Percentiles rank a stretch among this genome's conserved stretches.
phyloP scores from a whole-genome alignment of 2,888 invertebrate species.

The Alsophila aescularia region DNA sequence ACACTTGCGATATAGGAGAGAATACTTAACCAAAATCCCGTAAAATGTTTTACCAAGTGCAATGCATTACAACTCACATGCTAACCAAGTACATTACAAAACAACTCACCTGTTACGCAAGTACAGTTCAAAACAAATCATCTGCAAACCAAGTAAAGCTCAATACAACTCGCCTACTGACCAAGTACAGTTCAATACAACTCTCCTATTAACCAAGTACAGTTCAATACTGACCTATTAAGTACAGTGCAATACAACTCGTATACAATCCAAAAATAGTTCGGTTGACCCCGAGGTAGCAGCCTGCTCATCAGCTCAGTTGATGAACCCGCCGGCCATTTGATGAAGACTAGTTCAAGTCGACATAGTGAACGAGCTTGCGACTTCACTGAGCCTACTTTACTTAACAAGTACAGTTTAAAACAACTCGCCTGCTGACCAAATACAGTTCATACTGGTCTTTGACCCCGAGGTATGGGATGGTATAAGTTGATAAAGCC shows the following conservation, averaged over 20 bases:
- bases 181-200: background rate
- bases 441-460: constrained; percentile 96
- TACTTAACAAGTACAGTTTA: too few relatives aligned
- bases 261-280: constrained; percentile 91
- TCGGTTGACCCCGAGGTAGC: constrained; percentile 97
- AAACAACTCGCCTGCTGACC: constrained; percentile 88
- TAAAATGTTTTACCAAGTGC: too few relatives aligned
- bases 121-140: too few relatives aligned
- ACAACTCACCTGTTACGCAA: too few relatives aligned
- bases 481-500: constrained; percentile 98
- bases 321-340: constrained; percentile 99
- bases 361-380: constrained; percentile 99
- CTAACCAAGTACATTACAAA: too few relatives aligned
- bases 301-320: constrained; percentile 98
- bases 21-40: too few relatives aligned
- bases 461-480: constrained; percentile 96
- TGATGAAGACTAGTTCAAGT: constrained; percentile 97
- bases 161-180: background rate
- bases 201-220: constrained; percentile 89
- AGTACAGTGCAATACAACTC: constrained; percentile 39
- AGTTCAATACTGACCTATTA: too few relatives aligned
- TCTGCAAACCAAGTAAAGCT: too few relatives aligned
- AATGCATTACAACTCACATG: too few relatives aligned
- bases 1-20: too few relatives aligned
- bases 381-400: constrained; percentile 98